A percentile compares a stretch with the other conserved stretches of the same genome.
These are phyloP conservation scores for Coccyzus lansbergi DNA, from an alignment of 2,797 vertebrate species.

Conservation along the genomic window DNA sequence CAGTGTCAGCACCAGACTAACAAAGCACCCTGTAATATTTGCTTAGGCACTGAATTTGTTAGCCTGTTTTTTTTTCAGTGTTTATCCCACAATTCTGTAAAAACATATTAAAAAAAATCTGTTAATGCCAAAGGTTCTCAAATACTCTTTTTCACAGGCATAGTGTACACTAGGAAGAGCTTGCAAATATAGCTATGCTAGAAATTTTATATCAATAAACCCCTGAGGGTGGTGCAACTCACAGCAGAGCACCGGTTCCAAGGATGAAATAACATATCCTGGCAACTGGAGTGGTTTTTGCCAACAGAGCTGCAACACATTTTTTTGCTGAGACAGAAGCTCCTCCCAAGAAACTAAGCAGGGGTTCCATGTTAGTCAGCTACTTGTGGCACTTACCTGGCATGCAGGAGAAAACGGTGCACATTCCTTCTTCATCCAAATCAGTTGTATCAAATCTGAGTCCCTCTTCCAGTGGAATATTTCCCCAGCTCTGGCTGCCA, in stretches of 20 bases:
- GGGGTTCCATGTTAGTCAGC: rapidly evolving
- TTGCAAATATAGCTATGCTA: not conserved
- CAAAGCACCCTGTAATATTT: constrained; percentile 44
- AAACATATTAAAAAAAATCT: not conserved
- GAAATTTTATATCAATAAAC: constrained; percentile 64
- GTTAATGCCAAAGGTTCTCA: constrained; percentile 34
- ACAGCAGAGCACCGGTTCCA: not conserved
- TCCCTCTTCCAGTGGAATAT: not conserved
- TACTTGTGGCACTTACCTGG: not conserved
- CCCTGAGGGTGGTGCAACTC: not conserved
- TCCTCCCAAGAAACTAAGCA: not conserved
- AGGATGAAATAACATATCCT: constrained; percentile 50
- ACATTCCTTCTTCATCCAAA: rapidly evolving
- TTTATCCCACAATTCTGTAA: constrained; percentile 39
- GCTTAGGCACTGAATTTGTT: constrained; percentile 37
- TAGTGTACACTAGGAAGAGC: not conserved
- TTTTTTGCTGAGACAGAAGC: not conserved
- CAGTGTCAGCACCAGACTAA: constrained; percentile 16
- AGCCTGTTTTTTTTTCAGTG: constrained; percentile 49
- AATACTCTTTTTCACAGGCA: constrained; percentile 10
- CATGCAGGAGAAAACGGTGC: not conserved
- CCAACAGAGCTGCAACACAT: not conserved
- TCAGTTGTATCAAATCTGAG: not conserved
- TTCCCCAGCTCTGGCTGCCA: not conserved
- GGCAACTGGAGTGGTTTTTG: not conserved